A percentile compares a stretch with the other conserved stretches of the same genome.
These are phyloP conservation scores for Micrasema longulum DNA, from an alignment of 1,140 invertebrate species.

Conservation along the genomic window DNA sequence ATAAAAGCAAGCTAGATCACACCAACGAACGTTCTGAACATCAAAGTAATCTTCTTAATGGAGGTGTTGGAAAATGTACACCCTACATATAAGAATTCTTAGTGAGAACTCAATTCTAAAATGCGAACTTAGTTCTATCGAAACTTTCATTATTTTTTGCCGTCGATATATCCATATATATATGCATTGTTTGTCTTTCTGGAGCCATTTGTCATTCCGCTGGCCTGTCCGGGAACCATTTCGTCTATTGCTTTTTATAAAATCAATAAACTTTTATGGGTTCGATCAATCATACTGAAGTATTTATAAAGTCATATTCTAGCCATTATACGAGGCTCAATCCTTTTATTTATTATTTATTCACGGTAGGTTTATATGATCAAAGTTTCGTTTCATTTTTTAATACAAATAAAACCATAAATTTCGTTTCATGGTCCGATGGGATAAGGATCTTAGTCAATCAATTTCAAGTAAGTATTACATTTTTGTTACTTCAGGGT, in stretches of 20 bases:
- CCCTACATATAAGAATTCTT: slow-evolving; percentile 5
- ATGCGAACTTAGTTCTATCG: slow-evolving; percentile 14
- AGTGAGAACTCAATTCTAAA: slow-evolving; percentile 6
- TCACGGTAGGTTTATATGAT: neutral
- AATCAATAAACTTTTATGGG: slow-evolving; percentile 48
- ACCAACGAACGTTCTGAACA: too few relatives aligned
- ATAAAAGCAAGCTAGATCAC: too few relatives aligned
- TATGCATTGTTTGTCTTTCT: slow-evolving; percentile 49
- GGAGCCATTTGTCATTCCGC: slow-evolving; percentile 52
- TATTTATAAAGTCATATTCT: slow-evolving; percentile 41
- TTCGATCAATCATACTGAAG: slow-evolving; percentile 52
- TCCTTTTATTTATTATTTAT: slow-evolving; percentile 34
- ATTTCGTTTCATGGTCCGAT: too few relatives aligned
- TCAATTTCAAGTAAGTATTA: neutral
- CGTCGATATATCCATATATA: slow-evolving; percentile 28
- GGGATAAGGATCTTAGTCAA: too few relatives aligned
- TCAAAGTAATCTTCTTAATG: slow-evolving; percentile 51
- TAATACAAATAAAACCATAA: too few relatives aligned
- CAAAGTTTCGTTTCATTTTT: too few relatives aligned
- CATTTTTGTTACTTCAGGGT: too few relatives aligned
- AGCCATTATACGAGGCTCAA: slow-evolving; percentile 21
- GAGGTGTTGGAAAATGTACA: slow-evolving; percentile 46
- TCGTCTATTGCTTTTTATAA: slow-evolving; percentile 45
- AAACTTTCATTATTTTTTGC: slow-evolving; percentile 35
- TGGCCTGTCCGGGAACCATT: slow-evolving; percentile 40